Percentiles rank a stretch among this genome's conserved stretches.
phyloP scores from a whole-genome alignment of 2,888 invertebrate species.

The Netelia inedita region DNA sequence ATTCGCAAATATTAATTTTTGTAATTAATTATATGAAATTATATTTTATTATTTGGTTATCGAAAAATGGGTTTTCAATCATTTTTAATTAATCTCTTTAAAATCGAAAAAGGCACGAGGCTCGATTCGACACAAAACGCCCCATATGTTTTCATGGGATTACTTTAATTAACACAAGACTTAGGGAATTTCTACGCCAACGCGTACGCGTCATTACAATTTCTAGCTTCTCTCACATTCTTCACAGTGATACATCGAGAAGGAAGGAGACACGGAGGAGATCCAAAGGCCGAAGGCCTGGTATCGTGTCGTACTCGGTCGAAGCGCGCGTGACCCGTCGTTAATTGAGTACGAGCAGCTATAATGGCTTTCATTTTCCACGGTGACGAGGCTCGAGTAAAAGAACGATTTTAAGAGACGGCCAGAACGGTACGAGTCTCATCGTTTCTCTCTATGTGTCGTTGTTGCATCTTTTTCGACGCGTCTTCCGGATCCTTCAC shows the following conservation, averaged over 20 bases:
- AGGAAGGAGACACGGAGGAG: constrained; percentile 17
- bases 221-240: constrained; percentile 24
- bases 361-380: constrained; percentile 74
- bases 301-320: constrained; percentile 66
- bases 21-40: too few species aligned
- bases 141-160: constrained; percentile 26
- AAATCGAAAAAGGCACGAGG: not conserved
- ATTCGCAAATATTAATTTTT: not conserved
- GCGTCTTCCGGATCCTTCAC: not conserved
- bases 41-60: too few species aligned
- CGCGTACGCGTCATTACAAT: constrained; percentile 41
- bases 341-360: constrained; percentile 57
- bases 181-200: constrained; percentile 45
- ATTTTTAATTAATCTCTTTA: not conserved
- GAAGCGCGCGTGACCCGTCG: constrained; percentile 45
- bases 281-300: constrained; percentile 66
- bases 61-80: too few species aligned
- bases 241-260: constrained; percentile 43
- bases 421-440: constrained; percentile 7
- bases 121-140: not conserved
- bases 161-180: constrained; percentile 26
- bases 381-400: constrained; percentile 68
- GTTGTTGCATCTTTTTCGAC: not conserved
- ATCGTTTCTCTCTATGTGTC: constrained; percentile 25
- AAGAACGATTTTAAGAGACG: constrained; percentile 49